These are phyloP conservation scores for Axinella damicornis DNA, from an alignment of 37 sponge, comb jelly and placozoan genomes.

Conservation along the genomic window DNA sequence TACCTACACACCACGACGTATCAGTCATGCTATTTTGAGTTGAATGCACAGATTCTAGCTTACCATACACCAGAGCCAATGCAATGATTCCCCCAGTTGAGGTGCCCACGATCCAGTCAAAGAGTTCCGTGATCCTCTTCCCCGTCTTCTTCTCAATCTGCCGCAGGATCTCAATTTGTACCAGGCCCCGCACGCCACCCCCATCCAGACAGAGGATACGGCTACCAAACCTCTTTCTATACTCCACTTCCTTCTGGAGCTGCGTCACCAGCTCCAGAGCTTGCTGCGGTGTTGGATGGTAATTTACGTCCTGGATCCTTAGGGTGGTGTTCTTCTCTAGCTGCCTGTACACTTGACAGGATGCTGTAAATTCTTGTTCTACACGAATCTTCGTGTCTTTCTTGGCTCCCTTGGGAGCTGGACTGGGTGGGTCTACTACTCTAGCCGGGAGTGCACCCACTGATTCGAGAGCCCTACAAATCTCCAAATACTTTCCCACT, in stretches of 20 bases:
- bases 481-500: background rate
- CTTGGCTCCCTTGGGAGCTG: no score
- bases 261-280: no score
- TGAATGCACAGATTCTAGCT: background rate
- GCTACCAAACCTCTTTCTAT: conserved; percentile 10
- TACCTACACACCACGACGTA: no score
- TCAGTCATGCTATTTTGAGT: no score
- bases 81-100: conserved; percentile 68
- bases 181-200: conserved; percentile 69
- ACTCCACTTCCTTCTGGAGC: no score
- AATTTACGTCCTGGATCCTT: no score
- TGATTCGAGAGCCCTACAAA: background rate
- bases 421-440: no score
- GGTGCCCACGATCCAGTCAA: conserved; percentile 77
- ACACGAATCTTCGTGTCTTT: no score
- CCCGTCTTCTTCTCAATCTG: conserved; percentile 55
- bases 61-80: conserved; percentile 65
- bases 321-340: no score
- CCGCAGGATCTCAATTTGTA: conserved; percentile 51
- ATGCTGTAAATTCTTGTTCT: no score
- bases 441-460: background rate
- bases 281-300: no score
- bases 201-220: conserved; percentile 70
- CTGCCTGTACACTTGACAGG: no score
- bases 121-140: conserved; percentile 59